These are phyloP conservation scores for Aleiodes sp. DNA, from an alignment of 1,140 invertebrate species.

Conservation along the genomic window DNA sequence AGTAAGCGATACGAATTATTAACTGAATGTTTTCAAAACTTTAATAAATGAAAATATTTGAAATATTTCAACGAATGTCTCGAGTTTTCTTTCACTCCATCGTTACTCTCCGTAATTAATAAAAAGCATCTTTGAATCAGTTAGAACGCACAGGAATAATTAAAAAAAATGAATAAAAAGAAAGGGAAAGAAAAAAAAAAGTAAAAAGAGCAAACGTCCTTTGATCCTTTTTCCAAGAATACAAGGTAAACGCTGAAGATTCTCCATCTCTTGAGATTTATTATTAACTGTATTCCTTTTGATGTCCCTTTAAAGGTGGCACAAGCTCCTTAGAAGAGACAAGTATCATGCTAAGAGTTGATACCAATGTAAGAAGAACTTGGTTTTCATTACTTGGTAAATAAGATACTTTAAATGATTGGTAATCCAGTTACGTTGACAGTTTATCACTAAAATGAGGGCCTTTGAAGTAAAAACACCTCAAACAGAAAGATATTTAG, in stretches of 20 bases:
- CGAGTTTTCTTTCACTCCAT: not conserved
- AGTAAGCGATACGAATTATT: too few species aligned
- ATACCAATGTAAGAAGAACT: conserved; percentile 2
- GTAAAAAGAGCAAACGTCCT: not conserved
- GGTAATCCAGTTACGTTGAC: not conserved
- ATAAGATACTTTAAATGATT: not conserved
- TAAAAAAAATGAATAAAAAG: not conserved
- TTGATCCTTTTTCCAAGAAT: conserved; percentile 21
- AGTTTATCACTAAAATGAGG: not conserved
- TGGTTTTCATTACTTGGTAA: conserved; percentile 1
- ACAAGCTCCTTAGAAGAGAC: not conserved
- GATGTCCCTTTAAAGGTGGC: conserved; percentile 36
- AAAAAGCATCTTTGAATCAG: not conserved
- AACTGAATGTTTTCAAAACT: too few species aligned
- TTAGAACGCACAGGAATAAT: too few species aligned
- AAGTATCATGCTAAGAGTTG: not conserved
- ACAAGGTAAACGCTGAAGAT: conserved; percentile 46
- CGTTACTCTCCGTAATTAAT: not conserved
- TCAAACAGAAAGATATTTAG: not conserved
- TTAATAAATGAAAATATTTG: too few species aligned
- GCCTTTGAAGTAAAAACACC: not conserved
- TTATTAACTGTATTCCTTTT: conserved; percentile 57
- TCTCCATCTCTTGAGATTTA: conserved; percentile 50
- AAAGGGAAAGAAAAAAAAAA: conserved; percentile 12
- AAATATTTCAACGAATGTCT: too few species aligned